phyloP scores from a whole-genome alignment of 2,888 invertebrate genomes.

The Sinodicranocentrus sp. region DNA sequence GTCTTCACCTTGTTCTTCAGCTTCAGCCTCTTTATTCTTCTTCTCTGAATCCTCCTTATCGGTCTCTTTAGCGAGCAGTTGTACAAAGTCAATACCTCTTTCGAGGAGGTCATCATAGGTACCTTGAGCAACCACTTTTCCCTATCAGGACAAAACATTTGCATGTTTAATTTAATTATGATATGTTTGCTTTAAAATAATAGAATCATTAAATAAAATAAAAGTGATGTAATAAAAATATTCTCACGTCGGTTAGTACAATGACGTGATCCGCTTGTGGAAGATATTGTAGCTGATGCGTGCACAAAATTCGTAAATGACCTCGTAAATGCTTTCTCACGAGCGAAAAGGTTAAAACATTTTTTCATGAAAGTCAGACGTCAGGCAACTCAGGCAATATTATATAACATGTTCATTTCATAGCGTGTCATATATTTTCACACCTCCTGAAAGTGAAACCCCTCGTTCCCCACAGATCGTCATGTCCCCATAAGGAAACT shows the following conservation, averaged over 20 bases:
- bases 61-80: slow-evolving; percentile 77
- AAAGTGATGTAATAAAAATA: background rate
- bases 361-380: too few species aligned
- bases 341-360: too few species aligned
- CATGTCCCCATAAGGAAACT: slow-evolving; percentile 80
- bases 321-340: slow-evolving; percentile 83
- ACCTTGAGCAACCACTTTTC: slow-evolving; percentile 82
- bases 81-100: slow-evolving; percentile 77
- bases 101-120: slow-evolving; percentile 82
- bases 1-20: slow-evolving; percentile 59
- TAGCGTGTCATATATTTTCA: background rate
- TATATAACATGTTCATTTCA: too few species aligned
- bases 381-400: too few species aligned
- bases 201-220: background rate
- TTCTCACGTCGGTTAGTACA: slow-evolving; percentile 68
- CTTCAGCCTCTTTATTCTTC: slow-evolving; percentile 72
- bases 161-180: background rate
- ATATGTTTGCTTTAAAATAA: background rate
- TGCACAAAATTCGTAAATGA: slow-evolving; percentile 87
- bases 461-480: slow-evolving; percentile 81
- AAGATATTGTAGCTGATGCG: slow-evolving; percentile 80
- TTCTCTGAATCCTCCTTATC: slow-evolving; percentile 38
- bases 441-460: slow-evolving; percentile 80
- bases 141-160: slow-evolving; percentile 77
- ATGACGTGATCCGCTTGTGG: slow-evolving; percentile 74